phyloP scores from a whole-genome alignment of 2,113 vertebrate genomes.

The Tragelaphus imberbis region DNA sequence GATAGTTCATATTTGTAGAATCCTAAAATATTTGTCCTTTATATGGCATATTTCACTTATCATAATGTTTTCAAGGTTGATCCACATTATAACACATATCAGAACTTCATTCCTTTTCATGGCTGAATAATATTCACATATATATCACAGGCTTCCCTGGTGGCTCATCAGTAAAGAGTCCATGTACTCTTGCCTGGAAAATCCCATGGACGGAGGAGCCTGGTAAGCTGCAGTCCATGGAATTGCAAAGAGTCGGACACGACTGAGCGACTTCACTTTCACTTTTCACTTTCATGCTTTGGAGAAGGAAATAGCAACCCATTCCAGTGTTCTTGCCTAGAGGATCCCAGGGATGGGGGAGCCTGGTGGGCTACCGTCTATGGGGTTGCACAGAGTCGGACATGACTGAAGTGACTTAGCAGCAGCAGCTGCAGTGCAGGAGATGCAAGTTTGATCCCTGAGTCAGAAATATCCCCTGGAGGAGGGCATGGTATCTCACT shows the following conservation, averaged over 20 bases:
- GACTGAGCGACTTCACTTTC: too few species aligned
- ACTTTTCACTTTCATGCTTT: too few species aligned
- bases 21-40: neutral
- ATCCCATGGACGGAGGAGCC: too few species aligned
- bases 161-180: neutral
- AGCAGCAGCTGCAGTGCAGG: neutral
- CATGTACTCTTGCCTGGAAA: neutral
- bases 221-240: too few species aligned
- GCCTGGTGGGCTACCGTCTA: too few species aligned
- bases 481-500: neutral
- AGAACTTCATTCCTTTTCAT: neutral
- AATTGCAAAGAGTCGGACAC: too few species aligned
- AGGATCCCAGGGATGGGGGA: too few species aligned
- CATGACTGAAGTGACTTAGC: too few species aligned
- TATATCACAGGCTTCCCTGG: neutral
- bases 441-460: neutral
- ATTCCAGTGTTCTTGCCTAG: too few species aligned
- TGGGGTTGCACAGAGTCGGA: too few species aligned
- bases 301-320: too few species aligned
- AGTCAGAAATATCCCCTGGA: neutral
- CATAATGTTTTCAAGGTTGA: neutral
- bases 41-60: neutral
- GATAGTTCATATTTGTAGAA: neutral
- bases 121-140: neutral
- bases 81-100: neutral